phyloP scores from a whole-genome alignment of 2,113 vertebrate species.

The Paralichthys olivaceus region DNA sequence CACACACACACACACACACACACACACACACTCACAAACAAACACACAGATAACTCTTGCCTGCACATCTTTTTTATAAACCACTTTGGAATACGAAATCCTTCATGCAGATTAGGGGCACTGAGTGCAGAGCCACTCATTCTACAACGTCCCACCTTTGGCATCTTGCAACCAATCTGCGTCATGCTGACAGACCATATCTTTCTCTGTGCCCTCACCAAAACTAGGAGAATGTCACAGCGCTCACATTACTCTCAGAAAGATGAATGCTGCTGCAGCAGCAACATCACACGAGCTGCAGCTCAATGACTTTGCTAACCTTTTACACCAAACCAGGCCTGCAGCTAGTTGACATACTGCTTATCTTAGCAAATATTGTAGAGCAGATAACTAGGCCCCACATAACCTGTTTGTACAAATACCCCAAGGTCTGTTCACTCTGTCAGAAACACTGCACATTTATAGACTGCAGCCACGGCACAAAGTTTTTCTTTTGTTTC shows the following conservation, averaged over 20 bases:
- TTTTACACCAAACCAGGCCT: constrained; percentile 65
- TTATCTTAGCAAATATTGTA: constrained; percentile 75
- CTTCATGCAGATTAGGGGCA: constrained; percentile 67
- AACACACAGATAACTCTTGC: constrained; percentile 26
- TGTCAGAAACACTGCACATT: constrained; percentile 56
- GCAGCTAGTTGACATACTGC: constrained; percentile 61
- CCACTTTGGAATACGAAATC: constrained; percentile 68
- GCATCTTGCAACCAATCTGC: constrained; percentile 67
- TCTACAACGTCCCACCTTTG: constrained; percentile 55
- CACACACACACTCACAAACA: constrained; percentile 15
- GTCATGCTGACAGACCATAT: constrained; percentile 72
- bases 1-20: constrained; percentile 11
- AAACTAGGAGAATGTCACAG: constrained; percentile 74
- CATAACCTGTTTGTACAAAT: constrained; percentile 69
- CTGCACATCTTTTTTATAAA: constrained; percentile 50
- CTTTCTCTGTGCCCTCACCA: constrained; percentile 65
- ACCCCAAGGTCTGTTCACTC: constrained; percentile 55
- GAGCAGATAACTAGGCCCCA: constrained; percentile 61
- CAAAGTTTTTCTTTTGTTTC: constrained; percentile 58
- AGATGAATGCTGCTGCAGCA: constrained; percentile 60
- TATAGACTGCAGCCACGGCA: constrained; percentile 41
- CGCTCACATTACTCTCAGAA: constrained; percentile 66
- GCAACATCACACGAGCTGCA: constrained; percentile 43
- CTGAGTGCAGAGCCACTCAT: constrained; percentile 62
- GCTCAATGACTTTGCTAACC: constrained; percentile 71